Conservation (phyloP, 2,888 invertebrate genomes). For the Ligdia adustata region DNA sequence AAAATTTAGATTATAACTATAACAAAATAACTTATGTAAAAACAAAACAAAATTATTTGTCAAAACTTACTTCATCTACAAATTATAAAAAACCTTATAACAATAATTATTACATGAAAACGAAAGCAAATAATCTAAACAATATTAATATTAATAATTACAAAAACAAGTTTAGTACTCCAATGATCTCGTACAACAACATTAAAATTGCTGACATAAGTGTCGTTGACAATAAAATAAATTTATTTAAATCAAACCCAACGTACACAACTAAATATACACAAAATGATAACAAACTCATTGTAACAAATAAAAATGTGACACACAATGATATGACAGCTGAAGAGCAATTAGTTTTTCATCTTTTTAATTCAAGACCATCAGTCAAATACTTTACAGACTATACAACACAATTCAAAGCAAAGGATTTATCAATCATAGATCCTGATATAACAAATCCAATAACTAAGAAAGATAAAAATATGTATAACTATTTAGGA, state of each 20-base stretch:
- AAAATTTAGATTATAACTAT: conserved; percentile 7
- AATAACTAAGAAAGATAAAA: conserved; percentile 4
- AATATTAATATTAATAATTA: background rate
- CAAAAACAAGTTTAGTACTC: background rate
- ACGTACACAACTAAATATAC: background rate
- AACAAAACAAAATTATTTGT: background rate
- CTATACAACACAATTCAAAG: too few relatives aligned
- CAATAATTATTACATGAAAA: too few relatives aligned
- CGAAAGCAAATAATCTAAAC: conserved; percentile 16
- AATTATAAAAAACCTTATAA: too few relatives aligned
- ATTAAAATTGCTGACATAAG: background rate
- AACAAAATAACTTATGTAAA: background rate
- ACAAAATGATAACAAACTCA: background rate
- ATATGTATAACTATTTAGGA: background rate
- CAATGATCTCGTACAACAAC: background rate
- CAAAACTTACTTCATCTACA: too few relatives aligned
- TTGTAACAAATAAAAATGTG: background rate
- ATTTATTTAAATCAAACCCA: conserved; percentile 5
- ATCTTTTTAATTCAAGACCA: background rate
- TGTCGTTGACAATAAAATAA: conserved; percentile 2
- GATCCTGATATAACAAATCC: too few relatives aligned
- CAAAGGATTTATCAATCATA: too few relatives aligned
- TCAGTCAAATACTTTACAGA: too few relatives aligned
- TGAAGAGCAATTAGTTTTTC: background rate
- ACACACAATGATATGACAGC: background rate